A percentile compares a stretch with the other conserved stretches of the same genome.
Conservation (phyloP, 1,140 invertebrate genomes). For the Drosophila athabasca region DNA sequence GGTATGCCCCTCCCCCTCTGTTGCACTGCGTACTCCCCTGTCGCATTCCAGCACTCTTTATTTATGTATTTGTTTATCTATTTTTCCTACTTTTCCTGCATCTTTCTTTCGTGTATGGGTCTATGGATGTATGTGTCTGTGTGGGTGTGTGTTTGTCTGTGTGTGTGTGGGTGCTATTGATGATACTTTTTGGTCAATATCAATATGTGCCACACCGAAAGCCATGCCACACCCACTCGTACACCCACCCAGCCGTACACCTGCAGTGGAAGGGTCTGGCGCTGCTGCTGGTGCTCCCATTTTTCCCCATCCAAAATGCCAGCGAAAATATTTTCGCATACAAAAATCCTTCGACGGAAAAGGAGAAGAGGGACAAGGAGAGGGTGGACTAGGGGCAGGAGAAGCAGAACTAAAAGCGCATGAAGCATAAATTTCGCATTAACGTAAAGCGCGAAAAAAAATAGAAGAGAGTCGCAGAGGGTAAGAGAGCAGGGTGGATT, state of each 20-base stretch:
- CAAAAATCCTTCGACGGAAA: conserved; percentile 26
- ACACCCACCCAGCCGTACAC: conserved; percentile 12
- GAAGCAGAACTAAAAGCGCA: conserved; percentile 56
- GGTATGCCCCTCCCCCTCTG: neutral
- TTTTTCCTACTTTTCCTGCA: conserved; percentile 30
- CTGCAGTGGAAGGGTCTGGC: conserved; percentile 1
- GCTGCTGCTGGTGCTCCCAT: conserved; percentile 13
- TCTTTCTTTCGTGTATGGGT: neutral
- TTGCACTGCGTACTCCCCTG: neutral
- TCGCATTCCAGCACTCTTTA: conserved; percentile 7
- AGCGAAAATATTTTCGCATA: conserved; percentile 52
- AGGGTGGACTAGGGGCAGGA: no score
- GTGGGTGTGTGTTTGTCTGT: neutral
- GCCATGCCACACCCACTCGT: neutral
- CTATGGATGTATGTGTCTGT: neutral
- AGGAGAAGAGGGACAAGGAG: neutral
- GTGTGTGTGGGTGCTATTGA: neutral
- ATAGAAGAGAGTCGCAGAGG: neutral
- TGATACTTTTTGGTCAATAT: conserved; percentile 63
- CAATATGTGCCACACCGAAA: conserved; percentile 46
- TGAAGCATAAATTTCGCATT: conserved; percentile 75
- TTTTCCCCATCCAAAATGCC: conserved; percentile 24
- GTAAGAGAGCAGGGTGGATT: no score
- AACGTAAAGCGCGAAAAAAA: conserved; percentile 64
- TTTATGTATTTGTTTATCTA: conserved; percentile 56